Conservation (phyloP, 2,888 invertebrate genomes). For the Ochropleura plecta region DNA sequence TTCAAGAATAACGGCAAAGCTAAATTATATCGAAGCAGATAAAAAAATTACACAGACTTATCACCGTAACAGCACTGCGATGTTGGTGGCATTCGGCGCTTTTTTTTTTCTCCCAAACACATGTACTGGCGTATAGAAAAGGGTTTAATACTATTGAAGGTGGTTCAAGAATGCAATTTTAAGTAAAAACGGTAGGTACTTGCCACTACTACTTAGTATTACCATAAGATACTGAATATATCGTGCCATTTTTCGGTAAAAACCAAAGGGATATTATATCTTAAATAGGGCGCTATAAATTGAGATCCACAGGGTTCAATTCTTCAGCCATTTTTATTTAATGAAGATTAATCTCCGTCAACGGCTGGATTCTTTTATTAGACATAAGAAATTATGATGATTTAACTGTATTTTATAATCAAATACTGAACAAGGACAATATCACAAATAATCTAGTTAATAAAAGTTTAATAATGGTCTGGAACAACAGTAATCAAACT, state of each 20-base stretch:
- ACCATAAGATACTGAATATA: too few relatives aligned
- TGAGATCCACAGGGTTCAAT: background rate
- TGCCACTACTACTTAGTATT: too few relatives aligned
- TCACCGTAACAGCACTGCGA: constrained; percentile 65
- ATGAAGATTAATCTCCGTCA: too few relatives aligned
- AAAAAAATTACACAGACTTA: constrained; percentile 67
- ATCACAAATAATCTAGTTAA: background rate
- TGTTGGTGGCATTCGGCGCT: constrained; percentile 67
- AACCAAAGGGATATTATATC: rapidly evolving
- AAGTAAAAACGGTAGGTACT: background rate
- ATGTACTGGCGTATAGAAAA: constrained; percentile 42
- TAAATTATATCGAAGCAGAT: constrained; percentile 66
- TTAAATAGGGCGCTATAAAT: background rate
- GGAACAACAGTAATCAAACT: background rate
- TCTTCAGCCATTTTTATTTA: background rate
- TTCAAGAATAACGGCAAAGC: constrained; percentile 57
- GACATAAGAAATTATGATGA: too few relatives aligned
- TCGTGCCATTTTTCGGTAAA: background rate
- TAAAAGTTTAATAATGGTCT: too few relatives aligned
- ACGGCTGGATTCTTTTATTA: too few relatives aligned
- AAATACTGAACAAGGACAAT: background rate
- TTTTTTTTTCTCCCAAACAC: constrained; percentile 64
- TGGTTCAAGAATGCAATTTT: background rate
- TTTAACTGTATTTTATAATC: background rate
- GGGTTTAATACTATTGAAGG: constrained; percentile 9